phyloP scores from a whole-genome alignment of 2,888 invertebrate genomes.

The Lepidonotus clava region DNA sequence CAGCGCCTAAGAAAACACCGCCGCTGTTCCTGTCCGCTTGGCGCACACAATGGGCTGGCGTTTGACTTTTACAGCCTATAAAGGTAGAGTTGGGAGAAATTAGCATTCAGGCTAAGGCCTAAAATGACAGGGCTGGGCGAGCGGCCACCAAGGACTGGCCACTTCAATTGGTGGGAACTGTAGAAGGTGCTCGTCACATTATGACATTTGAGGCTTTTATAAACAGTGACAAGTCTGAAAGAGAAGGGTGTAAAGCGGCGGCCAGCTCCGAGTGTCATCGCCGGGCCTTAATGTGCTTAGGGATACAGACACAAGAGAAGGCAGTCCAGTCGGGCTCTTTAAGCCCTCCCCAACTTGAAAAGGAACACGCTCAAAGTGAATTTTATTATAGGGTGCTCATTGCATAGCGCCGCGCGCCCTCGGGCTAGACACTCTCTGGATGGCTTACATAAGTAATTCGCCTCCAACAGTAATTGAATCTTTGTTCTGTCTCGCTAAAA shows the following conservation, averaged over 20 bases:
- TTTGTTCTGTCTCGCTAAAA: conserved; percentile 42
- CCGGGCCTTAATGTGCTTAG: conserved; percentile 5
- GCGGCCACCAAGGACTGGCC: background rate
- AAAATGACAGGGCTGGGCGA: conserved; percentile 23
- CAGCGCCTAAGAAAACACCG: background rate
- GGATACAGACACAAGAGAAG: background rate
- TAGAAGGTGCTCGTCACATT: background rate
- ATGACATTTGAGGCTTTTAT: conserved; percentile 15
- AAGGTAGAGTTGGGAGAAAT: background rate
- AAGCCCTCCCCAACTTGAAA: conserved; percentile 28
- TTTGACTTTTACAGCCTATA: conserved; percentile 19
- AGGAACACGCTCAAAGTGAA: conserved; percentile 42
- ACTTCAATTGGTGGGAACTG: background rate
- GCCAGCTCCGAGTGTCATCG: background rate
- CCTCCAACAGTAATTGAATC: conserved; percentile 45
- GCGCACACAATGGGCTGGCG: background rate
- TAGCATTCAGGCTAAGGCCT: background rate
- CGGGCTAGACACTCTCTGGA: conserved; percentile 23
- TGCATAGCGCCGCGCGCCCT: background rate
- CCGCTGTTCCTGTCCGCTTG: background rate
- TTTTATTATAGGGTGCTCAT: conserved; percentile 45
- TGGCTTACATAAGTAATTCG: conserved; percentile 50
- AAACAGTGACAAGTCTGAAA: background rate
- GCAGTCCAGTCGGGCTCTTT: background rate
- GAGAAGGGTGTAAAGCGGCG: background rate